Conservation (phyloP, 2,888 invertebrate species). For the Trachelus tabidus region DNA sequence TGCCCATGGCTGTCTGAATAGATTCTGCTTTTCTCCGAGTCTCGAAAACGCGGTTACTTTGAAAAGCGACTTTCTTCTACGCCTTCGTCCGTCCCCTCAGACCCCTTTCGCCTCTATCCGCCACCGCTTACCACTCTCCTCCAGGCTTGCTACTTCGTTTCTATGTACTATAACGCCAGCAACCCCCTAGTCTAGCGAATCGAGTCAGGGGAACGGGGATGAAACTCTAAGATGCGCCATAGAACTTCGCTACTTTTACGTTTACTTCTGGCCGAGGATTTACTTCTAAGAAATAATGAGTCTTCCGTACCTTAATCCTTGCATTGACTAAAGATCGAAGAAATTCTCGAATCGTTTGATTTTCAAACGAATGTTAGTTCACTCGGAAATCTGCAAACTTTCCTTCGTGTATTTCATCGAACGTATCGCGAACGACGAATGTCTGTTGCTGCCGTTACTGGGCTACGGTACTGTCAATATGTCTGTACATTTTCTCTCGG, state of each 20-base stretch:
- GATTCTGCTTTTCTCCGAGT: slow-evolving; percentile 18
- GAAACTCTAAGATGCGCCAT: slow-evolving; percentile 27
- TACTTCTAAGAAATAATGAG: not conserved
- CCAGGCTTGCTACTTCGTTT: not conserved
- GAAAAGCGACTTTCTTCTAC: not conserved
- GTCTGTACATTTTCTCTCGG: not conserved
- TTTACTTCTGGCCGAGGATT: not conserved
- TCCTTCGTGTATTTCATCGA: not conserved
- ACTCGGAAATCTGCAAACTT: not conserved
- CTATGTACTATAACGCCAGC: not conserved
- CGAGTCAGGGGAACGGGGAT: slow-evolving; percentile 5
- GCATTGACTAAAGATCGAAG: not conserved
- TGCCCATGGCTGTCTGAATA: slow-evolving; percentile 31
- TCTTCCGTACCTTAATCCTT: not conserved
- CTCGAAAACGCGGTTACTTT: slow-evolving; percentile 4
- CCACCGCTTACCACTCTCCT: not conserved
- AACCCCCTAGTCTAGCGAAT: not conserved
- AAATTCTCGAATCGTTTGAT: not conserved
- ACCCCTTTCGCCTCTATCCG: slow-evolving; percentile 14
- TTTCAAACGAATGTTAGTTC: not conserved
- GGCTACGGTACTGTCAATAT: not conserved
- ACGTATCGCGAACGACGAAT: not conserved
- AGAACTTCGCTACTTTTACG: not conserved
- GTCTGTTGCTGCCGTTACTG: not conserved
- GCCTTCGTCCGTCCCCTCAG: slow-evolving; percentile 11